Conservation (phyloP, 2,888 invertebrate species). For the Agrochola litura region DNA sequence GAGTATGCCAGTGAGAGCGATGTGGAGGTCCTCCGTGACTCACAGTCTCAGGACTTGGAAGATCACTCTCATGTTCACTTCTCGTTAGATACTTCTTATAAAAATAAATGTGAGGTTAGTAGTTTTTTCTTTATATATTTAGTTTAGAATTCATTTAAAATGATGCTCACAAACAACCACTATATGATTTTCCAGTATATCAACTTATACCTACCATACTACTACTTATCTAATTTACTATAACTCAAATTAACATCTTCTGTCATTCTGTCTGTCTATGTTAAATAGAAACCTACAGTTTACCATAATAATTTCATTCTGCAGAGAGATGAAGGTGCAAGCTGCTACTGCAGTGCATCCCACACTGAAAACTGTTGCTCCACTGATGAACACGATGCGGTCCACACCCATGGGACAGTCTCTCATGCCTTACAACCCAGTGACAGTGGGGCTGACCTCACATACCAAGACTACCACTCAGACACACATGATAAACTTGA, state of each 20-base stretch:
- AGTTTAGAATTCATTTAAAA: background rate
- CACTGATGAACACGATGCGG: conserved; percentile 93
- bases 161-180: background rate
- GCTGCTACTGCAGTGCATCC: conserved; percentile 94
- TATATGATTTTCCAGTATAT: background rate
- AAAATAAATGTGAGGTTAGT: conserved; percentile 87
- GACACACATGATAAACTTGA: conserved; percentile 86
- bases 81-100: conserved; percentile 85
- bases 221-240: background rate
- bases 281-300: background rate
- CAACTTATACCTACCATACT: background rate
- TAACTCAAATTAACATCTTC: background rate
- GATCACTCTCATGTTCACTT: conserved; percentile 89
- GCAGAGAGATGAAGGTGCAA: conserved; percentile 90
- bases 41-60: conserved; percentile 82
- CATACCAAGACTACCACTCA: conserved; percentile 90
- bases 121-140: background rate
- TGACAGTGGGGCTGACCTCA: conserved; percentile 93
- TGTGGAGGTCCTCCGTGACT: conserved; percentile 76
- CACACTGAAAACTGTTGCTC: conserved; percentile 94
- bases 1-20: conserved; percentile 86
- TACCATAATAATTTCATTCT: conserved; percentile 19
- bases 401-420: conserved; percentile 75
- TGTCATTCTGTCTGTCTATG: too few relatives aligned
- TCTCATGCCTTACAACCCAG: conserved; percentile 92